Evolutionary conservation across 2,113 vertebrate species (phyloP).

Genomic region (Numida meleagris): DNA sequence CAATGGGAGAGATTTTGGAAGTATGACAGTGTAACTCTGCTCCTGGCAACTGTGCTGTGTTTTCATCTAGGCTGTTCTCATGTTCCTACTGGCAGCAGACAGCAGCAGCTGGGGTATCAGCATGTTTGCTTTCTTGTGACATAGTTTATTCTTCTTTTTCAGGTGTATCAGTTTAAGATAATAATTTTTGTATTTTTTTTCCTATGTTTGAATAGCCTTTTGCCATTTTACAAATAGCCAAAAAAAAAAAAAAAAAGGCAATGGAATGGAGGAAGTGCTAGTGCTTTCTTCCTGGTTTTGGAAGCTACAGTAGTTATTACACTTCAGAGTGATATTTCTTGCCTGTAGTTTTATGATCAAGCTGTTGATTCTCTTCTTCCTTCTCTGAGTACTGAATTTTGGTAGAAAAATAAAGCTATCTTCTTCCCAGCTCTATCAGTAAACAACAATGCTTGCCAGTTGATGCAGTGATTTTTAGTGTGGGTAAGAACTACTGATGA

Average conservation of each 20-base stretch:
- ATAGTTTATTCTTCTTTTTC: slow-evolving; percentile 26
- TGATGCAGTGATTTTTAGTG: neutral
- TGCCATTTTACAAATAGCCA: neutral
- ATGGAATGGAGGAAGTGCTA: neutral
- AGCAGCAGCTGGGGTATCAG: slow-evolving; percentile 43
- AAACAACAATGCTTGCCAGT: neutral
- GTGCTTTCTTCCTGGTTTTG: neutral
- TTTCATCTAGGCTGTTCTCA: slow-evolving; percentile 42
- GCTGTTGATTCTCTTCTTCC: neutral
- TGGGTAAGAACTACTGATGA: neutral
- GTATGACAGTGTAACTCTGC: slow-evolving; percentile 13
- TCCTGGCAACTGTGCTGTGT: slow-evolving; percentile 17
- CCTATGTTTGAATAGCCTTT: neutral
- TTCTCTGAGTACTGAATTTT: neutral
- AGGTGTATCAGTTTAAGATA: neutral
- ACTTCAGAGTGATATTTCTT: neutral
- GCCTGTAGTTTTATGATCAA: neutral
- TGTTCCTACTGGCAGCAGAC: slow-evolving; percentile 28
- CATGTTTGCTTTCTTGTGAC: slow-evolving; percentile 39
- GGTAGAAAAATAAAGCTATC: neutral
- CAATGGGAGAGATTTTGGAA: neutral
- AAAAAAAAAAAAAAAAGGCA: neutral
- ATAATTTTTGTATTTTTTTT: neutral
- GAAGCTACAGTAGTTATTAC: neutral
- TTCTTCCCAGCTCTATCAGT: neutral